Conservation (phyloP, 2,113 vertebrate species). For the Stegastes partitus region DNA sequence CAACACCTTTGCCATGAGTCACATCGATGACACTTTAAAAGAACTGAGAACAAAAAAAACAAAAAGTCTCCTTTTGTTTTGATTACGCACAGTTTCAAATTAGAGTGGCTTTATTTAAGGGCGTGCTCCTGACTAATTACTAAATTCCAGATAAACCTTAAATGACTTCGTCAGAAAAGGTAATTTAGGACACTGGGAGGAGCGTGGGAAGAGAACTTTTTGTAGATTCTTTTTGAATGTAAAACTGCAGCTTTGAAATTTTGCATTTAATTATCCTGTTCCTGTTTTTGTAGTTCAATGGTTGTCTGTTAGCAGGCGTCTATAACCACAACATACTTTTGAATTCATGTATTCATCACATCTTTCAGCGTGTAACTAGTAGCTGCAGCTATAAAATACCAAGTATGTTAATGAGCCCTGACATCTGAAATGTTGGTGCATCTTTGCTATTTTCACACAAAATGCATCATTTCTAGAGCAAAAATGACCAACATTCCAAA, state of each 20-base stretch:
- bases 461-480: too few species aligned
- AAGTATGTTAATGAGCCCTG: too few species aligned
- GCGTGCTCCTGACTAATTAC: slow-evolving; percentile 8
- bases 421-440: too few species aligned
- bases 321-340: too few species aligned
- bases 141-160: background rate
- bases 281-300: background rate
- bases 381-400: too few species aligned
- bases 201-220: too few species aligned
- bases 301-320: too few species aligned
- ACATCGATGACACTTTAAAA: slow-evolving; percentile 14
- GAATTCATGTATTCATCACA: too few species aligned
- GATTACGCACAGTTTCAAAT: background rate
- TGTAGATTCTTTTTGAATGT: background rate
- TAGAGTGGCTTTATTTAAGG: background rate
- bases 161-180: too few species aligned
- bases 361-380: background rate
- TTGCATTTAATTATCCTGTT: background rate
- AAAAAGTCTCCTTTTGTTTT: slow-evolving; percentile 1
- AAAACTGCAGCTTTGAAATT: background rate
- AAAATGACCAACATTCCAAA: too few species aligned
- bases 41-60: slow-evolving; percentile 9
- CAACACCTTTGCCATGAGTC: slow-evolving; percentile 49
- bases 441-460: too few species aligned
- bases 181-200: too few species aligned